Evolutionary conservation across 2,113 vertebrate genomes (phyloP).

Genomic region (Peromyscus californicus): DNA sequence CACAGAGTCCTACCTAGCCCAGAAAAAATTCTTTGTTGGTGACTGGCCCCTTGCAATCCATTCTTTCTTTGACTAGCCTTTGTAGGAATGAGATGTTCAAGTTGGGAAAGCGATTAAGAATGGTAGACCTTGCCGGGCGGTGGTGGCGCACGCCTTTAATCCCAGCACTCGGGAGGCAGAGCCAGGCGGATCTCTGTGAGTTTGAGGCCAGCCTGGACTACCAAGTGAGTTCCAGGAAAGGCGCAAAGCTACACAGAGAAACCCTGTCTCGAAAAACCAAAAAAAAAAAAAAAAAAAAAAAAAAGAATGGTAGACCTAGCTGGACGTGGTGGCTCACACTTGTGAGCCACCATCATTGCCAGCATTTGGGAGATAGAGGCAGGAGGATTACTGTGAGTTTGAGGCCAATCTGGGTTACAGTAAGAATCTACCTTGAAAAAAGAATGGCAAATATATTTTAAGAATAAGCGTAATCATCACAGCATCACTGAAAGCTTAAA

Average conservation of each 20-base stretch:
- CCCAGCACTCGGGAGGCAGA: background rate
- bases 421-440: background rate
- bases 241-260: too few species aligned
- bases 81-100: constrained; percentile 39
- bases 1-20: background rate
- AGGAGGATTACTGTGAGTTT: background rate
- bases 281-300: too few species aligned
- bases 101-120: background rate
- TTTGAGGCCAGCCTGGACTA: background rate
- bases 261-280: too few species aligned
- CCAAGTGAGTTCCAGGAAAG: too few species aligned
- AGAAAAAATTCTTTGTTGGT: background rate
- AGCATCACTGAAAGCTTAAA: background rate
- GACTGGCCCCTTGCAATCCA: background rate
- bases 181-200: background rate
- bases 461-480: background rate
- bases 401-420: background rate
- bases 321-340: too few species aligned
- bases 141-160: background rate
- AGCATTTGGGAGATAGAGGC: background rate
- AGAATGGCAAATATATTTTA: background rate
- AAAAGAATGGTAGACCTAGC: too few species aligned
- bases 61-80: background rate
- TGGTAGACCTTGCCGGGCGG: background rate
- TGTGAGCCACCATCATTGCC: too few species aligned